These are phyloP conservation scores for Coracopsis vasa DNA, from an alignment of 2,113 vertebrate species.

Conservation along the genomic window DNA sequence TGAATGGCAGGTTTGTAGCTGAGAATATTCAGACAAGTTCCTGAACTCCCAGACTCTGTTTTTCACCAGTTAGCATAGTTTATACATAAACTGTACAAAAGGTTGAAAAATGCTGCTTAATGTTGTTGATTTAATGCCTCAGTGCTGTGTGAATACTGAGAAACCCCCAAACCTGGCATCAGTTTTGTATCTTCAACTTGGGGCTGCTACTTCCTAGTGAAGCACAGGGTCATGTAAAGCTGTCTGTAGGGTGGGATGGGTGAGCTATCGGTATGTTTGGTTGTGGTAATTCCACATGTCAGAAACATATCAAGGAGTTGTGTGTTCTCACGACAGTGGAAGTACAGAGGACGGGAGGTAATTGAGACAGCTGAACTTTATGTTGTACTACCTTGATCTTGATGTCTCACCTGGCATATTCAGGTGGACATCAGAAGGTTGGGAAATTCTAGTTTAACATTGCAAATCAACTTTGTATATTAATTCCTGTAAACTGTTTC, in stretches of 20 bases:
- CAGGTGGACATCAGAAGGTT: background rate
- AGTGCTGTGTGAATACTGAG: background rate
- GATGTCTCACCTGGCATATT: background rate
- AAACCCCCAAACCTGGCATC: background rate
- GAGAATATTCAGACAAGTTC: background rate
- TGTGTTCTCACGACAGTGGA: background rate
- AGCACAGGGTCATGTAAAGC: background rate
- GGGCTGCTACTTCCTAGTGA: background rate
- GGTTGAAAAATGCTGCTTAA: background rate
- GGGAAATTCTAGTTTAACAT: background rate
- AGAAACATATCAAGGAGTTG: background rate
- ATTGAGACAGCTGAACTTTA: background rate
- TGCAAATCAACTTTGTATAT: background rate
- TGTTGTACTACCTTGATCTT: background rate
- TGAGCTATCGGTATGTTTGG: accelerated
- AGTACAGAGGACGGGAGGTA: background rate
- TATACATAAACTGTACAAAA: background rate
- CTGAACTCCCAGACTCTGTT: background rate
- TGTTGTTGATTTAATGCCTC: background rate
- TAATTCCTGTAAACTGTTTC: constrained; percentile 43
- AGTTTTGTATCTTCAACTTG: background rate
- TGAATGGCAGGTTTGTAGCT: background rate
- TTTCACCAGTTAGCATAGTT: background rate
- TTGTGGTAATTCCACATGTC: background rate
- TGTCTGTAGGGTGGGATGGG: background rate